These are phyloP conservation scores for Anorthoa munda DNA, from an alignment of 2,888 invertebrate genomes.

Conservation along the genomic window DNA sequence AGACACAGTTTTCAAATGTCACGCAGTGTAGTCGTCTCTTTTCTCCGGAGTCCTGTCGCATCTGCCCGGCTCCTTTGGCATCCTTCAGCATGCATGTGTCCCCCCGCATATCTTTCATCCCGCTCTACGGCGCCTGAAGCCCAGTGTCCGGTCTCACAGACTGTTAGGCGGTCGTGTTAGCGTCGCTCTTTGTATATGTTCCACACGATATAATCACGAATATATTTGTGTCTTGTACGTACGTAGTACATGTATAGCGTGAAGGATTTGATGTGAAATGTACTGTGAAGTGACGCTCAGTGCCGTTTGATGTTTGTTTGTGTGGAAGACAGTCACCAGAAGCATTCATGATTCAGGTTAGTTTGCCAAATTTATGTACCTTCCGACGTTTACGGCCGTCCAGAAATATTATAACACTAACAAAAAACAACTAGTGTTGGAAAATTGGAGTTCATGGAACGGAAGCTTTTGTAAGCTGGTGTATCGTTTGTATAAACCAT, in stretches of 20 bases:
- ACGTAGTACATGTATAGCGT: constrained; percentile 78
- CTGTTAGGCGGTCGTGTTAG: constrained; percentile 87
- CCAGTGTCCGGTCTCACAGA: constrained; percentile 89
- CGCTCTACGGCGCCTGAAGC: constrained; percentile 86
- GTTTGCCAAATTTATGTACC: constrained; percentile 71
- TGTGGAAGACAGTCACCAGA: constrained; percentile 78
- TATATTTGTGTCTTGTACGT: constrained; percentile 79
- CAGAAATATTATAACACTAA: constrained; percentile 54
- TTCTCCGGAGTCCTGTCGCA: constrained; percentile 90
- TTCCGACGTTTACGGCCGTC: constrained; percentile 48
- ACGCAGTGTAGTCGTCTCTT: constrained; percentile 90
- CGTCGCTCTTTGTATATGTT: constrained; percentile 71
- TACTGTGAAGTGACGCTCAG: constrained; percentile 87
- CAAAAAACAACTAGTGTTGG: constrained; percentile 30
- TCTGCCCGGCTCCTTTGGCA: constrained; percentile 89
- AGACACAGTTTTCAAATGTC: constrained; percentile 91
- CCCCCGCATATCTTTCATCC: constrained; percentile 89
- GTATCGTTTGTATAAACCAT: neutral
- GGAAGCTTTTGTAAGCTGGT: constrained; percentile 24
- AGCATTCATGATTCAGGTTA: constrained; percentile 90
- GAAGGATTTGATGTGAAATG: constrained; percentile 87
- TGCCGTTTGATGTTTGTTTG: constrained; percentile 84
- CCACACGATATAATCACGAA: constrained; percentile 75
- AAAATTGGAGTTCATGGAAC: constrained; percentile 26
- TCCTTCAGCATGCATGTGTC: constrained; percentile 88